Evolutionary conservation across 2,797 vertebrate species (phyloP).

Genomic region (Choloepus didactylus): DNA sequence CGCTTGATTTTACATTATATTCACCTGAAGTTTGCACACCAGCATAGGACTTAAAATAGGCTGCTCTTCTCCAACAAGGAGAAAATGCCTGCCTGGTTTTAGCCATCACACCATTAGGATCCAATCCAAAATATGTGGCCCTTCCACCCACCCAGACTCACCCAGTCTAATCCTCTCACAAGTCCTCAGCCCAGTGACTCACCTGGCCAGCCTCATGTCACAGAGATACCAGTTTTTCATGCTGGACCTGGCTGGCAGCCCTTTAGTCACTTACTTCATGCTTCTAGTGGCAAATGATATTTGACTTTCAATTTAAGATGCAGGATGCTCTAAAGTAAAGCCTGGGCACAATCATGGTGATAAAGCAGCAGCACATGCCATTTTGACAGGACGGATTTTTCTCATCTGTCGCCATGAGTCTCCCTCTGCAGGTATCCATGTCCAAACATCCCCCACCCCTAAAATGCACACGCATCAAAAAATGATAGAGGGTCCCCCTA

Average conservation of each 20-base stretch:
- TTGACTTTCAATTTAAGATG: slow-evolving; percentile 91
- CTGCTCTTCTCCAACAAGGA: background rate
- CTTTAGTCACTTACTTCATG: slow-evolving; percentile 87
- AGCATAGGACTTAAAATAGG: background rate
- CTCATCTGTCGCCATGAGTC: slow-evolving; percentile 78
- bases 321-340: slow-evolving; percentile 88
- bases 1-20: background rate
- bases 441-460: background rate
- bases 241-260: slow-evolving; percentile 81
- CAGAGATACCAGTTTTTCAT: slow-evolving; percentile 86
- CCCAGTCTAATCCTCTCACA: slow-evolving; percentile 73
- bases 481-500: background rate
- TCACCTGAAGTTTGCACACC: slow-evolving; percentile 64
- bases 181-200: slow-evolving; percentile 77
- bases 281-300: slow-evolving; percentile 88
- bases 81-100: slow-evolving; percentile 69
- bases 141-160: slow-evolving; percentile 77
- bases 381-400: slow-evolving; percentile 88
- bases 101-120: slow-evolving; percentile 68
- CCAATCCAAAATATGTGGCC: slow-evolving; percentile 74
- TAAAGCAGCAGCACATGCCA: slow-evolving; percentile 85
- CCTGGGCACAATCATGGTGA: slow-evolving; percentile 87
- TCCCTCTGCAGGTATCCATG: background rate
- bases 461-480: background rate
- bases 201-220: slow-evolving; percentile 83